These are phyloP conservation scores for Dasypogon diadema DNA, from an alignment of 2,888 invertebrate genomes.

Conservation along the genomic window DNA sequence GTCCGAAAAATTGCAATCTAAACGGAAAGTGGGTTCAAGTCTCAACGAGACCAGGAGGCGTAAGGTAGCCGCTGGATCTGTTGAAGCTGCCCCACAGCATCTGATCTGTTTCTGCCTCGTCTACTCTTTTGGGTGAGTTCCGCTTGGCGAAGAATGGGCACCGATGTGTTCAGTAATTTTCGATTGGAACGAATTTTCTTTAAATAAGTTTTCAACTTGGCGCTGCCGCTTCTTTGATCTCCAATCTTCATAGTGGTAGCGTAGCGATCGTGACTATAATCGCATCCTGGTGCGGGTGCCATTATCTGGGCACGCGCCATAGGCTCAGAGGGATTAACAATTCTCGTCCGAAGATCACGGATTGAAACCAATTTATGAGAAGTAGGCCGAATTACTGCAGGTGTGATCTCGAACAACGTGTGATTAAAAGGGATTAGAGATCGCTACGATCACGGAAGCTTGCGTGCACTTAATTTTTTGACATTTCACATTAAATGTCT, in stretches of 20 bases:
- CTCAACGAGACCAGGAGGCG: background rate
- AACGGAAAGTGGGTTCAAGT: slow-evolving; percentile 32
- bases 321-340: background rate
- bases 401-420: slow-evolving; percentile 17
- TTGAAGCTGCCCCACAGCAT: background rate
- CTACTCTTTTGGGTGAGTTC: background rate
- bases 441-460: slow-evolving; percentile 16
- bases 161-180: slow-evolving; percentile 13
- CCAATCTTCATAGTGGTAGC: background rate
- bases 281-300: slow-evolving; percentile 10
- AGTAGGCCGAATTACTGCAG: slow-evolving; percentile 34
- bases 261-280: background rate
- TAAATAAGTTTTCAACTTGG: slow-evolving; percentile 18
- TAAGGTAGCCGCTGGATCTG: background rate
- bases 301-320: slow-evolving; percentile 25
- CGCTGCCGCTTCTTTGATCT: background rate
- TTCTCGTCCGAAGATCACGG: slow-evolving; percentile 1
- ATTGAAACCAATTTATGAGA: slow-evolving; percentile 17
- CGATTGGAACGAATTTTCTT: slow-evolving; percentile 40
- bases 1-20: slow-evolving; percentile 43
- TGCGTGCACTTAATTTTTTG: slow-evolving; percentile 39
- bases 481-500: slow-evolving; percentile 18
- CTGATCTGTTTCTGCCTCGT: background rate
- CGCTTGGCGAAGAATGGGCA: background rate
- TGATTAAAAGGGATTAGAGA: slow-evolving; percentile 33